Base-by-base conservation (phyloP, 2,797 vertebrate genomes). In the Craterocephalus amniculus region DNA sequence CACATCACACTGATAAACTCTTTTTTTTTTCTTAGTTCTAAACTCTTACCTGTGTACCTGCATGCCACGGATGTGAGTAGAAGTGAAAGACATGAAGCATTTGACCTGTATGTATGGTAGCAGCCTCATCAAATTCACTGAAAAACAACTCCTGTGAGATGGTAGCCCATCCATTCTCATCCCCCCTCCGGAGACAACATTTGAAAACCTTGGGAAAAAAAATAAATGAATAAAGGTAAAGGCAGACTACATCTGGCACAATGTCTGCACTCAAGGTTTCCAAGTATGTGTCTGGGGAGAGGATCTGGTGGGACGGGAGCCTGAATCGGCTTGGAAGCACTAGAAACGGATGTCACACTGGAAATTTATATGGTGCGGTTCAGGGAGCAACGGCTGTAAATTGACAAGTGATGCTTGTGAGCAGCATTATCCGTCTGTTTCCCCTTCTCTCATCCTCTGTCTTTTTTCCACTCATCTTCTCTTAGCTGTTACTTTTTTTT, bases 301-400 rank as follows among this genome's bases (percentile, higher is more conserved):
- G 87, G 86, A 91, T 88, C 89, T 90, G 86, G 81, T 81, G 87
- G 92, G 87, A 89, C 79, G 72, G 72, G 71, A 77, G 88, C 62
- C 72, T 48, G 67, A 74, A 86, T 88, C 88, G 89, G 89, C 89
- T 93, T 94, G 92, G 92, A 92, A 86, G 89, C 87, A 84, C 86
- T 92, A 93, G 89, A 93, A 93, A 93, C 88, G 87, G 88, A 90
- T 87, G 90, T 93, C 92, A 90, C 89, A 61, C 79, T 87, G 80
- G 73, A 87, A 88, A 93, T 92, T 93, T 94, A 93, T 94, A 90
- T 82, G 52, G 70, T 85, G 87, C 62, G 83, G 88, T 94, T 93
- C 92, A 89, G 83, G 84, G 92, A 92, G 88, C 89, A 91, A 67
- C 76, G 85, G 90, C 89, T 88, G 86, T 92, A 92, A 92, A 92